A percentile compares a stretch with the other conserved stretches of the same genome.
These are phyloP conservation scores for Sesia apiformis DNA, from an alignment of 2,888 invertebrate species.

Conservation along the genomic window DNA sequence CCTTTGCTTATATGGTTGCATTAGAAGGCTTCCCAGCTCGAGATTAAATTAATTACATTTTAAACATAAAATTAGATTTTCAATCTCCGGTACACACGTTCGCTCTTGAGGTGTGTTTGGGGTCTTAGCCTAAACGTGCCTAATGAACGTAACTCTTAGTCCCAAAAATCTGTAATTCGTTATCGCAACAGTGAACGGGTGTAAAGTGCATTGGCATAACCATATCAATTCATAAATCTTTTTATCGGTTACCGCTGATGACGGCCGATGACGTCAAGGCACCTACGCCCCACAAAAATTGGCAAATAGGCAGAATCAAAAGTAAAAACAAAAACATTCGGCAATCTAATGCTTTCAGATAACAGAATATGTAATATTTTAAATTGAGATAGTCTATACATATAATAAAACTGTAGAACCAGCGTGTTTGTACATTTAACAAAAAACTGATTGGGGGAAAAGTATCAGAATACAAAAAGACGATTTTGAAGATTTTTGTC, in stretches of 20 bases:
- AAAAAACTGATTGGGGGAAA: neutral
- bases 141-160: neutral
- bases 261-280: conserved; percentile 23
- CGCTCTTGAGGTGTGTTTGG: too few species aligned
- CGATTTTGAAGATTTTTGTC: too few species aligned
- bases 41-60: too few species aligned
- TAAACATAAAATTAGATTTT: too few species aligned
- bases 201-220: conserved; percentile 17
- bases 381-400: too few species aligned
- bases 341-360: neutral
- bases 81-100: too few species aligned
- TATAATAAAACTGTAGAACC: too few species aligned
- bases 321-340: neutral
- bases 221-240: conserved; percentile 27
- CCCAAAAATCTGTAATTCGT: neutral
- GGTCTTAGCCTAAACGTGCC: neutral
- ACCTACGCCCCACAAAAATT: conserved; percentile 5
- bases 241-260: conserved; percentile 22
- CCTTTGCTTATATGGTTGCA: too few species aligned
- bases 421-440: neutral
- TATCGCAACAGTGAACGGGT: conserved; percentile 1
- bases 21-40: too few species aligned
- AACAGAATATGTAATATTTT: neutral
- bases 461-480: too few species aligned
- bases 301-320: conserved; percentile 1